Percentiles rank a stretch among this genome's conserved stretches.
These are phyloP conservation scores for Amphipoea oculea DNA, from an alignment of 2,888 invertebrate species.

Conservation along the genomic window DNA sequence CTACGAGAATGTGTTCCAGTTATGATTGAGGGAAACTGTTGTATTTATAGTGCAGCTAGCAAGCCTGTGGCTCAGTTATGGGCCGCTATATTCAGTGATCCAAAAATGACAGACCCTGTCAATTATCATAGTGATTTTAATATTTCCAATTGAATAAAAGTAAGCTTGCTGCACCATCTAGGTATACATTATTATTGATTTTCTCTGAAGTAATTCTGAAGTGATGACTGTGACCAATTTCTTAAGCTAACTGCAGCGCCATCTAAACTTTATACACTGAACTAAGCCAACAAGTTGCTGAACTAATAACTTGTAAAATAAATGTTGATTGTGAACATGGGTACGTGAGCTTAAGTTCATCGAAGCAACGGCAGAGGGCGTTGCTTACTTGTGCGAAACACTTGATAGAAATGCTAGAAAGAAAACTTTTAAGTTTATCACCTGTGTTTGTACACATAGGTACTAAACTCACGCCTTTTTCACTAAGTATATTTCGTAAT, in stretches of 20 bases:
- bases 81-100: neutral
- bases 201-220: neutral
- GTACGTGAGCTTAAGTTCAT: neutral
- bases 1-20: neutral
- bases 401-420: neutral
- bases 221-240: neutral
- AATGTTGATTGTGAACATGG: slow-evolving; percentile 1
- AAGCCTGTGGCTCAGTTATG: neutral
- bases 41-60: neutral
- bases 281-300: slow-evolving; percentile 6
- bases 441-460: neutral
- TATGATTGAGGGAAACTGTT: neutral
- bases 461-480: no score
- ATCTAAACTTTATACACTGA: slow-evolving; percentile 31
- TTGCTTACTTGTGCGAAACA: neutral
- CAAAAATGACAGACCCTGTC: neutral
- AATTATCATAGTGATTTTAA: no score
- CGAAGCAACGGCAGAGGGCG: slow-evolving; percentile 32
- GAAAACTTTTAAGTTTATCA: neutral
- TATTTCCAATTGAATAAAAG: neutral
- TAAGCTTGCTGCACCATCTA: neutral
- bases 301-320: slow-evolving; percentile 12
- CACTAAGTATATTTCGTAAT: neutral
- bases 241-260: slow-evolving; percentile 8
- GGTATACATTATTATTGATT: neutral